Evolutionary conservation across 2,888 invertebrate species (phyloP), one percentile per base, ranked within the genome.

Genomic region (Nebria brevicollis): DNA sequence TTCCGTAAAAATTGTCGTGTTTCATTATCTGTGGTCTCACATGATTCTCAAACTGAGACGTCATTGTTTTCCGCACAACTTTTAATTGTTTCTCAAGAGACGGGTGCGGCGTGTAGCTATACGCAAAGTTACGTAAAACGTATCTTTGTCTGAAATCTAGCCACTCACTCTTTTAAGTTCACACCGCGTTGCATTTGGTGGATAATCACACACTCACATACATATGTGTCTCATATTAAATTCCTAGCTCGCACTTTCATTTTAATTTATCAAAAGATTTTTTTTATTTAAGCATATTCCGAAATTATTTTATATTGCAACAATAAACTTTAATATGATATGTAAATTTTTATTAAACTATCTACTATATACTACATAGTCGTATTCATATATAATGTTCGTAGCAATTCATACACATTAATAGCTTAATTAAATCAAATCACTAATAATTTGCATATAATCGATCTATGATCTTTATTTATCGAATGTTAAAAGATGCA

Each of bases 81-180:
- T 75, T 75, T 81, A 81, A 81, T 81, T 81, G 76, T 81, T 81
- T 81, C 81, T 68, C 78, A 78, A 78, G 65, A 65, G 66, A 65
- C 66, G 25, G 15, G 64, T 65, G 75, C 15, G 75, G 34, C 26
- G 41, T 15, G 25, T 8, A 65, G 65, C 13, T 15, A 70, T 26
- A 34, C n/a, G 70, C 7, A 20, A 15, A 25, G 70, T 70, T 70
- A 70, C 34, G 70, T 25, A 70, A 70, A 25, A 10, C 13, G 26
- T 15, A 70, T 70, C 70, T 70, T 70, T 70, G 70, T 70, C 70
- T 70, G 26, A 6, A 2, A 70, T 70, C 70, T 26, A 26, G 70
- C 26, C 70, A 70, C 34, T 70, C 70, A 13, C 70, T 26, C 70
- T 70, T 34, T 70, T 34, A 70, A 20, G 25, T 70, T 70, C 20